These are phyloP conservation scores for Stylophora pistillata DNA, from an alignment of 64 coral and sea anemone genomes.

Conservation along the genomic window DNA sequence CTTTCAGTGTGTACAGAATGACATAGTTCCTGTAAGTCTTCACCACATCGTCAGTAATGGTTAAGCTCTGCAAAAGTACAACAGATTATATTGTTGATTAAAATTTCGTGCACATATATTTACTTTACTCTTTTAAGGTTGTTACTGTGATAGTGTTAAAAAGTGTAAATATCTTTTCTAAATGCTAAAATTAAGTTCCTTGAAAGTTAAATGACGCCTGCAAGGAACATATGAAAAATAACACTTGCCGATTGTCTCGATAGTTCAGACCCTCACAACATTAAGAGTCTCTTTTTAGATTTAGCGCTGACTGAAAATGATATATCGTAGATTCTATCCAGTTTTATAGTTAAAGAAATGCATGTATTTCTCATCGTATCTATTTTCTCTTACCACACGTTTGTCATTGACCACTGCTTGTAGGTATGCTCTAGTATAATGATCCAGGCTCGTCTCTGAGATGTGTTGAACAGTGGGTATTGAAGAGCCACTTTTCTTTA, in stretches of 20 bases:
- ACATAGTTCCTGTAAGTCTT: slow-evolving; percentile 19
- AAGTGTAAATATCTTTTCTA: too few relatives aligned
- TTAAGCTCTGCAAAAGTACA: not conserved
- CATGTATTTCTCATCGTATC: too few relatives aligned
- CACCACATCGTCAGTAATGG: slow-evolving; percentile 16
- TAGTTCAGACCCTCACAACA: too few relatives aligned
- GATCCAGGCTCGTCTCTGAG: not conserved
- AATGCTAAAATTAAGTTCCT: too few relatives aligned
- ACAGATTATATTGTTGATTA: not conserved
- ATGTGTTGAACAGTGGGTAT: not conserved
- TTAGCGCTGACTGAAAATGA: too few relatives aligned
- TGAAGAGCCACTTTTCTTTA: not conserved
- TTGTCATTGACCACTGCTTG: slow-evolving; percentile 1
- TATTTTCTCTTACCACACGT: not conserved
- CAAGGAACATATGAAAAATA: too few relatives aligned
- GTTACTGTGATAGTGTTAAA: too few relatives aligned
- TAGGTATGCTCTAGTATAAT: not conserved
- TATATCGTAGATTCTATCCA: too few relatives aligned
- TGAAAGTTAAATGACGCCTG: too few relatives aligned
- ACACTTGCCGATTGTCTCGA: too few relatives aligned
- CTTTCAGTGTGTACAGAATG: not conserved
- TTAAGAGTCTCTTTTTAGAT: too few relatives aligned
- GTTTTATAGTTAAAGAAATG: not conserved
- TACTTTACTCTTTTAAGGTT: not conserved
- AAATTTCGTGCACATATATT: too few relatives aligned